Percentiles rank a stretch among this genome's conserved stretches.
These are phyloP conservation scores for Eleginops maclovinus DNA, from an alignment of 2,113 vertebrate genomes.

Conservation along the genomic window DNA sequence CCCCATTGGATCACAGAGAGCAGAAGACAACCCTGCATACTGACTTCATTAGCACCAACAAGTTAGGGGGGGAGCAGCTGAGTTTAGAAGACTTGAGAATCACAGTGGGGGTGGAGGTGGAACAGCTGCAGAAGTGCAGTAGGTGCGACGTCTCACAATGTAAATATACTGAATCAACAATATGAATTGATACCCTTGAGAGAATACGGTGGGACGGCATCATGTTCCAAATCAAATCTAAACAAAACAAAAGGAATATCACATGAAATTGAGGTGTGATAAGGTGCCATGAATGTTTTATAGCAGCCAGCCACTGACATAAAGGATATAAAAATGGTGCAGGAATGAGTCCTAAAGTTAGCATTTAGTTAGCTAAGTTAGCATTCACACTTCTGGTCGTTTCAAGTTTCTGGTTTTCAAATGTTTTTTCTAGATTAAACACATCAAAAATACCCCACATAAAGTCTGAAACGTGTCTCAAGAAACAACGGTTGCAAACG, in stretches of 20 bases:
- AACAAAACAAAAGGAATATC: constrained; percentile 80
- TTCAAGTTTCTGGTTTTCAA: too few species aligned
- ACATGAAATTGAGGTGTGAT: constrained; percentile 79
- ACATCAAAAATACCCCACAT: too few species aligned
- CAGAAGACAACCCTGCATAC: constrained; percentile 76
- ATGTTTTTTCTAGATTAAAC: too few species aligned
- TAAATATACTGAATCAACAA: constrained; percentile 56
- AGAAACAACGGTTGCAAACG: too few species aligned
- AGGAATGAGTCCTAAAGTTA: too few species aligned
- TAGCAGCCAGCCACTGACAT: constrained; percentile 76
- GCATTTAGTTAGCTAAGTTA: too few species aligned
- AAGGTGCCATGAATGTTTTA: constrained; percentile 78
- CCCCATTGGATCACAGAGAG: constrained; percentile 84
- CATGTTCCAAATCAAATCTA: constrained; percentile 68
- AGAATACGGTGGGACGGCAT: constrained; percentile 49
- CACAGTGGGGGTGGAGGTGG: constrained; percentile 15
- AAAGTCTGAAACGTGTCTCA: too few species aligned
- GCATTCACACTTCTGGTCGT: too few species aligned
- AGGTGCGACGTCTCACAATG: constrained; percentile 15
- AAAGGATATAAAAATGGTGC: constrained; percentile 74
- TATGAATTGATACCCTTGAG: constrained; percentile 57
- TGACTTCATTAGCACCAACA: constrained; percentile 90
- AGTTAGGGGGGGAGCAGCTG: constrained; percentile 68
- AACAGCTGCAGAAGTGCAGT: constrained; percentile 18
- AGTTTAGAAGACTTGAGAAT: constrained; percentile 77